These are phyloP conservation scores for Apodemia mormo DNA, from an alignment of 2,888 invertebrate species.

Conservation along the genomic window DNA sequence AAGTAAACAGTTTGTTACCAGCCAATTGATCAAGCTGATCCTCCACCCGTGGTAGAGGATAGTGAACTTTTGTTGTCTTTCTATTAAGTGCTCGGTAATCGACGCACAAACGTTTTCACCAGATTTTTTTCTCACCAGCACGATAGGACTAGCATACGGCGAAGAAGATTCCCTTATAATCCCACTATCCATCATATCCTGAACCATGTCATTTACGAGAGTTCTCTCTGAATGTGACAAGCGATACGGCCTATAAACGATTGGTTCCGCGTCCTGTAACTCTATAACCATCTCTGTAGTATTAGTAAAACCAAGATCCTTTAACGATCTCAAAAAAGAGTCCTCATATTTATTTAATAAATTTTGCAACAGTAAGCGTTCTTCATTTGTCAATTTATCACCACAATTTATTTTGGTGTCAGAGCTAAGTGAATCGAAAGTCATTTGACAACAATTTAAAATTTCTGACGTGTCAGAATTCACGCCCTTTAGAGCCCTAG, in stretches of 20 bases:
- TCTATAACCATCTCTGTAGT: not conserved
- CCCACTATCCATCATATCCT: constrained; percentile 34
- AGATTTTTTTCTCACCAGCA: constrained; percentile 37
- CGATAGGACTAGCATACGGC: constrained; percentile 38
- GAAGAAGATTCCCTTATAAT: constrained; percentile 34
- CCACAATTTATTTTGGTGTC: not conserved
- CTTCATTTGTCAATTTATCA: not conserved
- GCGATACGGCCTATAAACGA: not conserved
- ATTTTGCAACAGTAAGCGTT: not conserved
- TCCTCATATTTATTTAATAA: not conserved
- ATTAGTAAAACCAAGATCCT: not conserved
- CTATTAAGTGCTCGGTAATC: constrained; percentile 2
- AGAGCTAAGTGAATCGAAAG: not conserved
- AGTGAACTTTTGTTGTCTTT: not conserved
- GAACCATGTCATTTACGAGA: not conserved
- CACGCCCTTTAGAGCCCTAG: not conserved
- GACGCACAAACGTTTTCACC: constrained; percentile 34
- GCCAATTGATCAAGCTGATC: not conserved
- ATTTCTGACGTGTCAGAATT: not conserved
- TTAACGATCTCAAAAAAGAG: not conserved
- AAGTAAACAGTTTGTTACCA: not conserved
- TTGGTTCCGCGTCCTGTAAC: not conserved
- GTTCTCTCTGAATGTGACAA: not conserved
- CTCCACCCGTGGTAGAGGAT: not conserved
- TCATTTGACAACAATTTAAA: not conserved